Evolutionary conservation across 2,797 vertebrate genomes (phyloP).

Genomic region (Leuciscus waleckii): DNA sequence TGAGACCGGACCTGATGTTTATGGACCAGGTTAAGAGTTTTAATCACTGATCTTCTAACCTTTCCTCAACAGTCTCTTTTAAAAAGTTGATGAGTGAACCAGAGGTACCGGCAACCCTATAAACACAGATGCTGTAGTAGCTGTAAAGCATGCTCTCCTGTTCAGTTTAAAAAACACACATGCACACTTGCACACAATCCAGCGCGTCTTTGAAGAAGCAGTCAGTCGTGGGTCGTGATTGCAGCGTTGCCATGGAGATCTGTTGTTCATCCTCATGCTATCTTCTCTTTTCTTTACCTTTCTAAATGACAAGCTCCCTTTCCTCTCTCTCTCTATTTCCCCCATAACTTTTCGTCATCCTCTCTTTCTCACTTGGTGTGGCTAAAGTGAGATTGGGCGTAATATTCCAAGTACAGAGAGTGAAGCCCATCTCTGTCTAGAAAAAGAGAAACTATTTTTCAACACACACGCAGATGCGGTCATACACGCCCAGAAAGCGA

Average conservation of each 20-base stretch:
- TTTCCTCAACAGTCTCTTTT: constrained; percentile 16
- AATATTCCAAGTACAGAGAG: constrained; percentile 11
- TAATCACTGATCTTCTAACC: constrained; percentile 21
- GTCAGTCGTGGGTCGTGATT: constrained; percentile 60
- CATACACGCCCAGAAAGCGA: constrained; percentile 36
- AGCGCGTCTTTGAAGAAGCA: constrained; percentile 44
- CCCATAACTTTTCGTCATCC: constrained; percentile 11
- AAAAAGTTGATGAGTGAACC: background rate
- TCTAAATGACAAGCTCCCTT: constrained; percentile 48
- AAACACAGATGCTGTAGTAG: constrained; percentile 16
- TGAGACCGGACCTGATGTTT: background rate
- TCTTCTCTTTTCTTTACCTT: constrained; percentile 59
- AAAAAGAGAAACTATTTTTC: constrained; percentile 38
- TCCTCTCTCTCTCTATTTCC: constrained; percentile 19
- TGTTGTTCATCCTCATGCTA: constrained; percentile 67
- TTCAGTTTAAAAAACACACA: constrained; percentile 35
- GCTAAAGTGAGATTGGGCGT: constrained; percentile 24
- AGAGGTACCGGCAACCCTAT: background rate
- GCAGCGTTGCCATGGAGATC: constrained; percentile 77
- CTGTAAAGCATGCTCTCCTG: constrained; percentile 7
- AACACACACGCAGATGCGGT: constrained; percentile 14
- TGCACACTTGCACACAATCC: constrained; percentile 35
- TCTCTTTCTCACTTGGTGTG: background rate
- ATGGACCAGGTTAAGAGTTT: constrained; percentile 37
- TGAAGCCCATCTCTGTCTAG: constrained; percentile 21